phyloP scores from a whole-genome alignment of 2,113 vertebrate genomes.

The Atrichornis clamosus region DNA sequence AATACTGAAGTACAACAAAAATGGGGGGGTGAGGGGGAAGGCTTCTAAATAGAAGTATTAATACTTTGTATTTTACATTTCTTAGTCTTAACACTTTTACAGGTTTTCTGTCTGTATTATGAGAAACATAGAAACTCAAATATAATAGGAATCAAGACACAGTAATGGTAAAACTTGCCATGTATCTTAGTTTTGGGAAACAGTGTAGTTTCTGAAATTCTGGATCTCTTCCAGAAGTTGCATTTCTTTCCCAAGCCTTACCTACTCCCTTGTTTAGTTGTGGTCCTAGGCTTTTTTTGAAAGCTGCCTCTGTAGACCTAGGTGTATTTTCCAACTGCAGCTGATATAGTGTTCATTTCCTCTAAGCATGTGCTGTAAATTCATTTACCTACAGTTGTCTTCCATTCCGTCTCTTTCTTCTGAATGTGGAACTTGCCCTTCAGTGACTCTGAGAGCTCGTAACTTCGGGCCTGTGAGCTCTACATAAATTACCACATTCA shows the following conservation, averaged over 20 bases:
- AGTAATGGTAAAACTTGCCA: neutral
- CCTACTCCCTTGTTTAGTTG: neutral
- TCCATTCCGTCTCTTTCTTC: neutral
- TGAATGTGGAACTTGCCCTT: neutral
- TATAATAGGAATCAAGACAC: neutral
- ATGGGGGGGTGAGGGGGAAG: fast-evolving
- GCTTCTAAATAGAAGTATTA: neutral
- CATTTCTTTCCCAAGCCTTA: neutral
- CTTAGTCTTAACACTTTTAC: neutral
- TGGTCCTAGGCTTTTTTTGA: neutral
- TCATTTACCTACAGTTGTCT: neutral
- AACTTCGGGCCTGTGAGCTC: neutral
- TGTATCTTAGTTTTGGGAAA: neutral
- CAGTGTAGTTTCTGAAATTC: neutral
- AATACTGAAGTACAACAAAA: neutral
- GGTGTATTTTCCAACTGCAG: neutral
- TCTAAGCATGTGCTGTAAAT: neutral
- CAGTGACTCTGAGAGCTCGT: neutral
- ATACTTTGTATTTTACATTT: neutral
- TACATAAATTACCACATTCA: neutral
- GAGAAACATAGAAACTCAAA: neutral
- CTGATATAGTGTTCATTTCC: neutral
- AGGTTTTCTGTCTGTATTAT: neutral
- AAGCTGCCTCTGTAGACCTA: neutral
- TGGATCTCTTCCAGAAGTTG: neutral